Evolutionary conservation across 2,113 vertebrate genomes (phyloP).

Genomic region (Paradisaea rubra): DNA sequence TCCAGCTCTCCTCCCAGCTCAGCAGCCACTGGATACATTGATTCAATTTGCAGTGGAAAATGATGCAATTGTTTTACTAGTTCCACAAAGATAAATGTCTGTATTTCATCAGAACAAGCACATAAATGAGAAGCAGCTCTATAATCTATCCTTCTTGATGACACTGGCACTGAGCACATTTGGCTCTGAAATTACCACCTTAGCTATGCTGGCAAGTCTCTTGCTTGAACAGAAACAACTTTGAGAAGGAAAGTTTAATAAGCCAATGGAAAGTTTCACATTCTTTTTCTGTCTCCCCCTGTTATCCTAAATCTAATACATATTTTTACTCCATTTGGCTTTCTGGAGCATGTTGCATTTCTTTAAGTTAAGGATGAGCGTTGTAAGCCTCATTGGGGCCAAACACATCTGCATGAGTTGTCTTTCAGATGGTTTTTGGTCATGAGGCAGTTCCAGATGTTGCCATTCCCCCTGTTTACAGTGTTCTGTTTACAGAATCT

Average conservation of each 20-base stretch:
- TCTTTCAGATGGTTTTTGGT: not conserved
- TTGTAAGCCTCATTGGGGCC: not conserved
- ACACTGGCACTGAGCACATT: constrained; percentile 28
- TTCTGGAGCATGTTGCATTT: not conserved
- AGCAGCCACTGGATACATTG: constrained; percentile 3
- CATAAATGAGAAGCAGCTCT: constrained; percentile 37
- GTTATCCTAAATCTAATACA: not conserved
- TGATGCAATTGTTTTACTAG: constrained; percentile 51
- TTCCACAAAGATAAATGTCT: constrained; percentile 47
- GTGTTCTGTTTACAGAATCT: not conserved
- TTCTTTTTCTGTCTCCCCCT: not conserved
- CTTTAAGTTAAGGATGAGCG: not conserved
- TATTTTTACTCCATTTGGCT: not conserved
- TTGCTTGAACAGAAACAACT: constrained; percentile 7
- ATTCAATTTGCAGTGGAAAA: constrained; percentile 52
- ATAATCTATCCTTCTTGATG: constrained; percentile 37
- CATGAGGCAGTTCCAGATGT: not conserved
- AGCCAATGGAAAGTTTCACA: not conserved
- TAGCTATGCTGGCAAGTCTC: not conserved
- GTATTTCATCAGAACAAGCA: constrained; percentile 54
- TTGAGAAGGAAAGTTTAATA: constrained; percentile 14
- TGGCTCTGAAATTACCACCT: constrained; percentile 12
- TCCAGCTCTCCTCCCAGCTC: not conserved
- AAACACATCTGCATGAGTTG: not conserved
- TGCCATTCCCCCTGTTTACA: not conserved